Evolutionary conservation across 2,113 vertebrate species (phyloP).

Genomic region (Dryoscopus gambensis): DNA sequence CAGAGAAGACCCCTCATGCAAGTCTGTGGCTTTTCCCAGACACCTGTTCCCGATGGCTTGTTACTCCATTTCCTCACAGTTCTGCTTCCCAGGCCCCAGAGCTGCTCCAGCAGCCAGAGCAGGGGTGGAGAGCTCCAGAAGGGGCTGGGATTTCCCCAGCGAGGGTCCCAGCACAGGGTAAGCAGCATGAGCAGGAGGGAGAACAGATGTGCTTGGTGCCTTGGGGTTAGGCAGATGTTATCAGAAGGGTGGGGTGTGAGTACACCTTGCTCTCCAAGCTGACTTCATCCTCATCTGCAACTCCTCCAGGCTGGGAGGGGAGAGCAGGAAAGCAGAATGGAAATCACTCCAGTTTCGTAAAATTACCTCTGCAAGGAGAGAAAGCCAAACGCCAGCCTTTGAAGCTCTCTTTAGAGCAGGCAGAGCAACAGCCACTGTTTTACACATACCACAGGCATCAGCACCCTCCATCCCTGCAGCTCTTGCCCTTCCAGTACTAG

Average conservation of each 20-base stretch:
- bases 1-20: fast-evolving
- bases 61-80: background rate
- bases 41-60: background rate
- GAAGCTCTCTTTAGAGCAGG: background rate
- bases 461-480: background rate
- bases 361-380: background rate
- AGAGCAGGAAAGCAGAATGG: background rate
- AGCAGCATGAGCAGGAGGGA: background rate
- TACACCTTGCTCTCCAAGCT: slow-evolving; percentile 42
- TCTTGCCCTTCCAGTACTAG: background rate
- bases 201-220: background rate
- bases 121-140: background rate
- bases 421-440: background rate
- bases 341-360: slow-evolving; percentile 18
- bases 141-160: background rate
- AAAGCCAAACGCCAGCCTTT: background rate
- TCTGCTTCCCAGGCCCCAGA: background rate
- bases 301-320: slow-evolving; percentile 40
- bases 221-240: slow-evolving; percentile 18
- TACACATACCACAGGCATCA: background rate
- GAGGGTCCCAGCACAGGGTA: background rate
- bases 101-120: background rate
- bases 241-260: background rate
- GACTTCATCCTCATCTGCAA: slow-evolving; percentile 33
- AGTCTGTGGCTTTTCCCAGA: background rate